Evolutionary conservation across 1,140 invertebrate species (phyloP), one percentile per base, ranked within the genome.

Genomic region (Pygmarrhopalites habei): DNA sequence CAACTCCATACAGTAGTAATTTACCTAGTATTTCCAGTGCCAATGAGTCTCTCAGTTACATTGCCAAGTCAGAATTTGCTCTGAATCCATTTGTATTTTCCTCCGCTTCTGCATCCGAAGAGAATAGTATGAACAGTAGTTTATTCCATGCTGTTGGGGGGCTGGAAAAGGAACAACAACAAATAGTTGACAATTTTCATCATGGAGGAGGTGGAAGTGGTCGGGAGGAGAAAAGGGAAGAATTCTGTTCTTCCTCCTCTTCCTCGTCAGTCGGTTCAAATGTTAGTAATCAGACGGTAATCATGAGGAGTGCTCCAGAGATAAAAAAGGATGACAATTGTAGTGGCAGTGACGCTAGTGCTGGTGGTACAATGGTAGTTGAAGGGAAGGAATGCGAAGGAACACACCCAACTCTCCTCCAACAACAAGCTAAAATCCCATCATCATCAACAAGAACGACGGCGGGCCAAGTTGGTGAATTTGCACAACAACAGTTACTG

Each of bases 1-100:
- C 5, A 7, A 4, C 26, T 1, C 35, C 44, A 2, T 4, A 1
- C 46, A 26, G 3, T 2, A 25, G 21, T 2, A 61, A n/a, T 41
- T 12, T n/a, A 5, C 12, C 19, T 28, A 21, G 23, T 43, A 58
- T 17, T 39, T 35, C 26, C n/a, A 56, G 59, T 65, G 62, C 58
- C 47, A 61, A 55, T 46, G 3, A 29, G 4, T 5, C 3, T 23
- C 7, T 29, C 5, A 52, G 25, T 29, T 69, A 62, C 44, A 63
- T 67, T 46, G n/a, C 57, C 41, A 65, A 64, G 43, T 62, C 66
- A 15, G 66, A 67, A 25, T 71, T 71, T 66, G 69, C 66, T 5
- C 59, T 71, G n/a, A 71, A 71, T 55, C 69, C 69, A 23, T 64
- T 68, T 32, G 62, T 71, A 10, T 71, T 58, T 55, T 66, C 64